Percentiles rank a stretch among this genome's conserved stretches.
phyloP scores from a whole-genome alignment of 1,140 invertebrate genomes.

The Pantala flavescens region DNA sequence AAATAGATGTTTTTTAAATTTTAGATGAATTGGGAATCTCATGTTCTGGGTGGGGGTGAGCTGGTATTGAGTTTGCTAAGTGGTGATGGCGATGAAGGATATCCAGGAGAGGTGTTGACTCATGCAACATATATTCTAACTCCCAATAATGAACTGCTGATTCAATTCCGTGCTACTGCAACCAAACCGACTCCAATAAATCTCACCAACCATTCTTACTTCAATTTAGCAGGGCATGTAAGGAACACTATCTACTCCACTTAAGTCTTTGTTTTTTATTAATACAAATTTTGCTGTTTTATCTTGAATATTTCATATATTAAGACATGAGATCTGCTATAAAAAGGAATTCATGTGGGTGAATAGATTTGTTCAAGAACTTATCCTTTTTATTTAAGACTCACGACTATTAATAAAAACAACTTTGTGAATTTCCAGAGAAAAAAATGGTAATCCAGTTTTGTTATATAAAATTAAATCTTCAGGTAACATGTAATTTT shows the following conservation, averaged over 20 bases:
- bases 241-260: slow-evolving; percentile 28
- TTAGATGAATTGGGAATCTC: slow-evolving; percentile 11
- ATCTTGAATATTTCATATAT: background rate
- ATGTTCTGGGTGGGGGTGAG: slow-evolving; percentile 29
- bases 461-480: too few species aligned
- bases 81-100: slow-evolving; percentile 75
- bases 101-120: slow-evolving; percentile 62
- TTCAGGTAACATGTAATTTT: too few species aligned
- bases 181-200: slow-evolving; percentile 76
- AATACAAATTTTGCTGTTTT: background rate
- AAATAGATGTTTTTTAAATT: background rate
- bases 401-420: too few species aligned
- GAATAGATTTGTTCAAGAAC: too few species aligned
- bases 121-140: slow-evolving; percentile 60
- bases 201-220: slow-evolving; percentile 88
- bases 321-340: background rate
- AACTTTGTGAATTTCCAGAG: too few species aligned
- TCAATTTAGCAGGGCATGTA: slow-evolving; percentile 81
- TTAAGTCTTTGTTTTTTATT: background rate
- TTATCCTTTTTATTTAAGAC: too few species aligned
- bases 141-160: slow-evolving; percentile 55
- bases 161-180: slow-evolving; percentile 61
- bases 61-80: slow-evolving; percentile 60
- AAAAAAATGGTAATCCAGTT: too few species aligned
- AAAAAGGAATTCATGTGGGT: too few species aligned